A percentile compares a stretch with the other conserved stretches of the same genome.
phyloP scores from a whole-genome alignment of 1,140 invertebrate species.

The Caenorhabditis tropicalis region DNA sequence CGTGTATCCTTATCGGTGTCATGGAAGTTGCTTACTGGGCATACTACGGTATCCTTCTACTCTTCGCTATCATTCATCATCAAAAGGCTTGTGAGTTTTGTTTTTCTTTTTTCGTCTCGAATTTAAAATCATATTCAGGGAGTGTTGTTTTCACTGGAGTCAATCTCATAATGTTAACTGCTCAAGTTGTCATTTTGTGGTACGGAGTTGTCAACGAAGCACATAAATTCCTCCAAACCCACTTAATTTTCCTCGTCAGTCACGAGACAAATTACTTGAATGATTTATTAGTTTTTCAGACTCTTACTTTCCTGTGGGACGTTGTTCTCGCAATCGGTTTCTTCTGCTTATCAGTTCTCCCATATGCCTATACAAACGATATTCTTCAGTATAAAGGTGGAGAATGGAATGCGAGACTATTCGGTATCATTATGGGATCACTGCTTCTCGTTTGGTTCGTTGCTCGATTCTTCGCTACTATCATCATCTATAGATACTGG shows the following conservation, averaged over 20 bases:
- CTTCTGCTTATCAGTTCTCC: constrained; percentile 41
- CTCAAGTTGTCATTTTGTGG: constrained; percentile 36
- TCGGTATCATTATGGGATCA: constrained; percentile 39
- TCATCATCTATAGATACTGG: constrained; percentile 49
- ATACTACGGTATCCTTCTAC: constrained; percentile 33
- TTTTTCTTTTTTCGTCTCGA: background rate
- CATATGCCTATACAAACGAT: constrained; percentile 21
- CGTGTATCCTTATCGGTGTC: constrained; percentile 38
- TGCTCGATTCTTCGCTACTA: constrained; percentile 13
- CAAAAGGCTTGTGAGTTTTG: constrained; percentile 44
- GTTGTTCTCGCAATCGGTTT: constrained; percentile 39
- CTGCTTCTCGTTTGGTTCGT: constrained; percentile 40
- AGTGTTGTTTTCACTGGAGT: constrained; percentile 44
- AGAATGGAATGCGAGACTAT: constrained; percentile 42
- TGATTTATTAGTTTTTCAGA: background rate
- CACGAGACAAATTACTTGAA: background rate
- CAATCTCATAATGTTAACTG: constrained; percentile 42
- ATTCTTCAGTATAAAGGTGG: constrained; percentile 42
- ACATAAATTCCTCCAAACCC: constrained; percentile 33
- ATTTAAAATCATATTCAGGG: constrained; percentile 57
- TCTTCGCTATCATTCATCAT: constrained; percentile 47
- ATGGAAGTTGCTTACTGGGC: constrained; percentile 46
- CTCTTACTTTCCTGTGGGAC: constrained; percentile 32
- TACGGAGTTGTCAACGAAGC: constrained; percentile 9
- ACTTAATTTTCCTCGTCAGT: constrained; percentile 43